Base-by-base conservation (phyloP, 1,140 invertebrate species). In the Cyphomyrmex costatus region DNA sequence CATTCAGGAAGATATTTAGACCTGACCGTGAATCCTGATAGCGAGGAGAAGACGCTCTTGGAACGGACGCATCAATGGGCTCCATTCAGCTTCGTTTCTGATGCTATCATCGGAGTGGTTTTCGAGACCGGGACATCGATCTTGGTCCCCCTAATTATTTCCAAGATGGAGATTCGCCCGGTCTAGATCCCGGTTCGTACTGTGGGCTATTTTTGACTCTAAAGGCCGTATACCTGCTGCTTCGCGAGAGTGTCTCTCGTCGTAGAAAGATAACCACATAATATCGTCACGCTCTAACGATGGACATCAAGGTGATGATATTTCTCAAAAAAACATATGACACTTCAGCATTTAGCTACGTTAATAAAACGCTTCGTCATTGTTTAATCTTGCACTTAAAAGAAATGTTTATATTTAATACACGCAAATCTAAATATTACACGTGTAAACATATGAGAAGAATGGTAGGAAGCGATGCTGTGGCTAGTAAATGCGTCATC, bases 91-190 rank as follows among this genome's bases (percentile, higher is more conserved):
- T 91, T 90, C 91, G 86, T 88, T 74, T 80, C 89, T 87, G 94
- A 95, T 95, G 91, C 91, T 95, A 95, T 95, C 94, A 88, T 63
- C 80, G 89, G 6, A 92, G 91, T 93, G 92, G 91, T 94, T 95
- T 93, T 93, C 88, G 87, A 80, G 86, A 60, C 91, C 89, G 89
- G 92, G 91, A 94, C 93, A 95, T 95, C 94, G 93, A 95, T 95
- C 94, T 94, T 95, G 93, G 91, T 94, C 92, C 90, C 91, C 93
- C 93, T 95, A 95, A 95, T 95, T 95, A 95, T 95, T 95, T 94
- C 89, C 92, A 93, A 93, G 93, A 94, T 93, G 93, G 93, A 93
- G 92, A 93, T 93, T 76, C 91, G 68, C 58, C 63, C 65, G 53
- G 19, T 56, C 89, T 91, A 90, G 74, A 36, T 63, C 86, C 30